Base-by-base conservation (phyloP, 2,113 vertebrate species). In the Brachionichthys hirsutus region DNA sequence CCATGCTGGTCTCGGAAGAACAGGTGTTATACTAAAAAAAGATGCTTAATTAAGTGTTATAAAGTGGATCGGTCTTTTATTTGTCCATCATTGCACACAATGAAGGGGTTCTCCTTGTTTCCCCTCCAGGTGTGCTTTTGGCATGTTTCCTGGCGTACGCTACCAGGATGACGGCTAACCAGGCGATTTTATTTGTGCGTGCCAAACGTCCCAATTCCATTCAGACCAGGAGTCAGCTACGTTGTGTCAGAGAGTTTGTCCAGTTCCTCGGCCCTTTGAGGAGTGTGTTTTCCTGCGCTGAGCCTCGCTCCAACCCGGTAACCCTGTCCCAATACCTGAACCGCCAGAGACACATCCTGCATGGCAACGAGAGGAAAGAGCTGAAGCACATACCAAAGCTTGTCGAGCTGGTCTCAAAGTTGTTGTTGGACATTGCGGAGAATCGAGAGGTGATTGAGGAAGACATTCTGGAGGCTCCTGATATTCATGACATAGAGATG, bases 141-240 rank as follows among this genome's bases (percentile, higher is more conserved):
- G 97, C 97, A 48, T 97, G 94, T 84, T 98, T 96, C 78, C 86
- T 98, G 70, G 91, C 97, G 69, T 99, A 92, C 80, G 89, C 94
- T 15, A 94, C 94, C 55, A 89, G 92, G 78, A 95, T 98, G 95
- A 94, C 90, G 2, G 94, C 95, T 17, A 94, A 98, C 74, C 94
- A 98, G 88, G 94, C 97, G 2, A 96, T 99, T 79, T 69, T 94
- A 64, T 94, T 92, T 58, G 93, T 99, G 16, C 91, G 97, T 49
- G 92, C 93, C 22, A 98, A 96, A 74, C 90, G 97, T 18, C 93
- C 94, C 3, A 94, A 95, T 54, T 95, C 97, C 18, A 94, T 99
- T 84, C 97, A 98, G 80, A 98, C 96, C 2, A 87, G 95, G 69
- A 91, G 94, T 59, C 97, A 99, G 86, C 80, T 99, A 8, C 65